phyloP scores from a whole-genome alignment of 2,113 vertebrate species.

The Holacanthus passer region DNA sequence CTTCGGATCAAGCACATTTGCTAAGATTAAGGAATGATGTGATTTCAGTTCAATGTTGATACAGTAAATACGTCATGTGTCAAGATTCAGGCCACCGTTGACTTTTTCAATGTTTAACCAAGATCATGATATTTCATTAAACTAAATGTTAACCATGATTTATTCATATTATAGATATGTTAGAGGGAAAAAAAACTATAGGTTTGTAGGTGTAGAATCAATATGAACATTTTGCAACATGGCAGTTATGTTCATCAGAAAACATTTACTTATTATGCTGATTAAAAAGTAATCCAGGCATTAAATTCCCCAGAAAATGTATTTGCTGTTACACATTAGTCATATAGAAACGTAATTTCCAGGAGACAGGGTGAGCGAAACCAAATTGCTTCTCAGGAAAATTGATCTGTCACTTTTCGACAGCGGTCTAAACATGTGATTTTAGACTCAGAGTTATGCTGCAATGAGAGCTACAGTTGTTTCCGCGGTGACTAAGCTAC shows the following conservation, averaged over 20 bases:
- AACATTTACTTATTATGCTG: not conserved
- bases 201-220: not conserved
- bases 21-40: not conserved
- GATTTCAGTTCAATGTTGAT: not conserved
- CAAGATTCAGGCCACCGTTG: not conserved
- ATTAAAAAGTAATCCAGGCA: not conserved
- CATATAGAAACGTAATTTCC: not conserved
- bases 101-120: not conserved
- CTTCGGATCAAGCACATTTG: not conserved
- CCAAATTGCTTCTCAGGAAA: constrained; percentile 5
- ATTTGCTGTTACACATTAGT: not conserved
- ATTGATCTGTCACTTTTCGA: constrained; percentile 4
- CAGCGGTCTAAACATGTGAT: not conserved
- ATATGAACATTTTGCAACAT: not conserved
- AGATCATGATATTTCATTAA: too few relatives aligned
- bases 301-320: not conserved
- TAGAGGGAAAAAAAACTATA: not conserved
- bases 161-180: too few relatives aligned
- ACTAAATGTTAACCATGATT: not conserved
- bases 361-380: not conserved
- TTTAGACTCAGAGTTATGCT: not conserved
- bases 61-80: too few relatives aligned
- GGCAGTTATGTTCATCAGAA: not conserved
- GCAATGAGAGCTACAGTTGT: not conserved
- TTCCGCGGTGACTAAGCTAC: not conserved